These are phyloP conservation scores for Lagodon rhomboides DNA, from an alignment of 2,797 vertebrate species.

Conservation along the genomic window DNA sequence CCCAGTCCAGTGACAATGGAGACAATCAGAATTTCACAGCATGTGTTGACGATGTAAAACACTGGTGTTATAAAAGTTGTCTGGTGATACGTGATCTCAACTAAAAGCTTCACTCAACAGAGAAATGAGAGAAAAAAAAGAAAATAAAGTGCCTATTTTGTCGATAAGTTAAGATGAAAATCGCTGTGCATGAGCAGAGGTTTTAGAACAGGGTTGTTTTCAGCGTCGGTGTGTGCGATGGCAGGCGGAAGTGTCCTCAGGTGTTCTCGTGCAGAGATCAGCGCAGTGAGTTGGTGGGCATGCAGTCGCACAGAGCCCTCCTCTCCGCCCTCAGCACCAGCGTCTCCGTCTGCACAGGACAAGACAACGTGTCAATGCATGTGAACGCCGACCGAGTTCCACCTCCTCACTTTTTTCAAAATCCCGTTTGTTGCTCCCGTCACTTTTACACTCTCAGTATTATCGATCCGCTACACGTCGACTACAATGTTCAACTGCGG, in stretches of 20 bases:
- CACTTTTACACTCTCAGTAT: neutral
- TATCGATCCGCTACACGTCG: neutral
- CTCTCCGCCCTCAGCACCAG: conserved; percentile 93
- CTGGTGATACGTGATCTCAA: conserved; percentile 27
- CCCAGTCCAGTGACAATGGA: conserved; percentile 15
- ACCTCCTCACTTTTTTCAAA: neutral
- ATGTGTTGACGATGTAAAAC: conserved; percentile 50
- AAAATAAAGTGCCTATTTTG: conserved; percentile 78
- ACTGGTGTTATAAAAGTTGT: conserved; percentile 54
- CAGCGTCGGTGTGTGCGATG: conserved; percentile 4
- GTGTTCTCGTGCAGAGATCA: conserved; percentile 68
- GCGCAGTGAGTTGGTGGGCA: conserved; percentile 87
- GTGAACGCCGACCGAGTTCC: neutral
- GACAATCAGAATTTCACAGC: conserved; percentile 22
- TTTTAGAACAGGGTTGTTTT: conserved; percentile 33
- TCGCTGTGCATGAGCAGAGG: conserved; percentile 59
- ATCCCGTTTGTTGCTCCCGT: neutral
- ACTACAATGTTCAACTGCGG: too few species aligned
- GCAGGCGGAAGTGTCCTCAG: conserved; percentile 30
- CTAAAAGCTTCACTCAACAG: conserved; percentile 44
- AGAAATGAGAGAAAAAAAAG: conserved; percentile 43
- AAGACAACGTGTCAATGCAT: neutral
- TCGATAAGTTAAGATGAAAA: conserved; percentile 46
- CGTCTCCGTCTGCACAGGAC: conserved; percentile 88
- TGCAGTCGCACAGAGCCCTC: conserved; percentile 93